A percentile compares a stretch with the other conserved stretches of the same genome.
Conservation (phyloP, 1,140 invertebrate genomes). For the Cotesia vestalis region DNA sequence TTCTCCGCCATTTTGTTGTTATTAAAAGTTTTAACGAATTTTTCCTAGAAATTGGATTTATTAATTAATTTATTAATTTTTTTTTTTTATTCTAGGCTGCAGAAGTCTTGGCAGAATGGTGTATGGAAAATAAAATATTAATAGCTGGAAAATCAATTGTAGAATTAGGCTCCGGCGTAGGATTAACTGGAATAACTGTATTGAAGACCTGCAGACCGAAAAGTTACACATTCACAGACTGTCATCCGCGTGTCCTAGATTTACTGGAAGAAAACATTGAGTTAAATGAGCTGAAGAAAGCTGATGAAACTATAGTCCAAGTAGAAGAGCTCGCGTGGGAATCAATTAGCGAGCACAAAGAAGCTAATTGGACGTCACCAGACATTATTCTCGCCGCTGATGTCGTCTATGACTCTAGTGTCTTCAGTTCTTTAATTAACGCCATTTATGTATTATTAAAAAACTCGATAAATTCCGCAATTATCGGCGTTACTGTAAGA, state of each 20-base stretch:
- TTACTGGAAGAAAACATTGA: slow-evolving; percentile 63
- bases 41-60: neutral
- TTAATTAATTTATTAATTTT: neutral
- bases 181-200: slow-evolving; percentile 66
- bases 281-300: slow-evolving; percentile 53
- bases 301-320: slow-evolving; percentile 45
- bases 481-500: slow-evolving; percentile 66
- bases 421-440: slow-evolving; percentile 58
- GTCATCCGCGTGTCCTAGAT: slow-evolving; percentile 64
- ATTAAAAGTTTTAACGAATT: too few relatives aligned
- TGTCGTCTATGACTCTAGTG: slow-evolving; percentile 65
- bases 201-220: slow-evolving; percentile 61
- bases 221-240: slow-evolving; percentile 67
- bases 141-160: slow-evolving; percentile 63
- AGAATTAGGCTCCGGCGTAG: slow-evolving; percentile 70
- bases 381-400: slow-evolving; percentile 68
- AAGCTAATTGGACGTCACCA: slow-evolving; percentile 43
- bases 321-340: slow-evolving; percentile 66
- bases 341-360: slow-evolving; percentile 53
- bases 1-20: neutral
- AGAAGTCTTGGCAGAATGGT: slow-evolving; percentile 67
- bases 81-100: slow-evolving; percentile 56
- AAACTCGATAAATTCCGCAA: slow-evolving; percentile 48
- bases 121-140: slow-evolving; percentile 55
- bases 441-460: slow-evolving; percentile 59